Conservation (phyloP, 2,888 invertebrate species). For the Coelinius sp. region DNA sequence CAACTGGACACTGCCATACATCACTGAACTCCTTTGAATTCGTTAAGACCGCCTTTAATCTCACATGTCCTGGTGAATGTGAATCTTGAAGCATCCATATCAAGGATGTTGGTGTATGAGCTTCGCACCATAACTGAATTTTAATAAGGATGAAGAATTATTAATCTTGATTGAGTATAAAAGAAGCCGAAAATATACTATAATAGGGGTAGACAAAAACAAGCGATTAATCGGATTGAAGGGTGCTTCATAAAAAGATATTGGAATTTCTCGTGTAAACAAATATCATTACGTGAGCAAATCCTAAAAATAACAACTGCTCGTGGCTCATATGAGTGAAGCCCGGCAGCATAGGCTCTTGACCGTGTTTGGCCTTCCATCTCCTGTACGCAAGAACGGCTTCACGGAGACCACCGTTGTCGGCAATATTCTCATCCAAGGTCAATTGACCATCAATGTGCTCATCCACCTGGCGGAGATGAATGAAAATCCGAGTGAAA, state of each 20-base stretch:
- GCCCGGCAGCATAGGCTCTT: slow-evolving; percentile 80
- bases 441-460: slow-evolving; percentile 84
- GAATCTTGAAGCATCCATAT: slow-evolving; percentile 79
- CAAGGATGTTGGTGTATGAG: slow-evolving; percentile 77
- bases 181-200: not conserved
- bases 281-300: slow-evolving; percentile 79
- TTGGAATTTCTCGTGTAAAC: not conserved
- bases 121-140: slow-evolving; percentile 87
- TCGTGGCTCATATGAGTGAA: slow-evolving; percentile 80
- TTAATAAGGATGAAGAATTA: slow-evolving; percentile 32
- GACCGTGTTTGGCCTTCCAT: slow-evolving; percentile 74
- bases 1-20: slow-evolving; percentile 72
- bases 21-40: slow-evolving; percentile 82
- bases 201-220: too few relatives aligned
- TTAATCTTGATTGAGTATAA: not conserved
- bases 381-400: slow-evolving; percentile 79
- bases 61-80: slow-evolving; percentile 81
- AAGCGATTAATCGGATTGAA: too few relatives aligned
- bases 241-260: not conserved
- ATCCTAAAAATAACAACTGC: slow-evolving; percentile 86
- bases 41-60: slow-evolving; percentile 79
- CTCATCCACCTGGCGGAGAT: slow-evolving; percentile 56
- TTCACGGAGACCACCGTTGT: slow-evolving; percentile 85
- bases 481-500: not conserved
- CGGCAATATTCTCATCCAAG: slow-evolving; percentile 86